Evolutionary conservation across 2,797 vertebrate genomes (phyloP).

Genomic region (Periophthalmus magnuspinnatus): DNA sequence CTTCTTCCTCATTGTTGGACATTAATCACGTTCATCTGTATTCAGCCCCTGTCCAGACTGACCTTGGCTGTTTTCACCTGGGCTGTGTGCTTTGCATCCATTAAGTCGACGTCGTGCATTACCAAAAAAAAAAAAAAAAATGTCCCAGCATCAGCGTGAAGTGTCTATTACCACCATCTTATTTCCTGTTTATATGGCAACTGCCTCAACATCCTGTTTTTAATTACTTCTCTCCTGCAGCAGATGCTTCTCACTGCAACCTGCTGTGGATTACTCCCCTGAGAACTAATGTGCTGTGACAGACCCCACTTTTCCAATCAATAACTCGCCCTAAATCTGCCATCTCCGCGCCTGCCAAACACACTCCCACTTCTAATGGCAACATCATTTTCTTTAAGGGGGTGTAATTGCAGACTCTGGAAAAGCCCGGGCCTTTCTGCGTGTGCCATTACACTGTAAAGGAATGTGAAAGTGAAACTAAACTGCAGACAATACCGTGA

Average conservation of each 20-base stretch:
- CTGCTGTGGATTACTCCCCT: slow-evolving; percentile 81
- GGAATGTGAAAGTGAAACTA: slow-evolving; percentile 54
- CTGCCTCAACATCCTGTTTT: slow-evolving; percentile 83
- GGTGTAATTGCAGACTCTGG: slow-evolving; percentile 74
- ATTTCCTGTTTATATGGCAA: slow-evolving; percentile 84
- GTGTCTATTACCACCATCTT: slow-evolving; percentile 79
- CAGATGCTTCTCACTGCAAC: slow-evolving; percentile 81
- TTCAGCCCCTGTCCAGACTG: slow-evolving; percentile 64
- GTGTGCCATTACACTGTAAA: slow-evolving; percentile 63
- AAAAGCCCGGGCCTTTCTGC: slow-evolving; percentile 60
- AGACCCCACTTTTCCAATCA: slow-evolving; percentile 85
- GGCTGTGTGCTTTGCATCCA: slow-evolving; percentile 70
- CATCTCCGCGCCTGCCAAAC: slow-evolving; percentile 80
- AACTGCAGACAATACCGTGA: not conserved
- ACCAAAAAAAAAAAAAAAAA: slow-evolving; percentile 50
- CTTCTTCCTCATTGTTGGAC: slow-evolving; percentile 42
- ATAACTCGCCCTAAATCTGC: slow-evolving; percentile 84
- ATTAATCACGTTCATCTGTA: slow-evolving; percentile 71
- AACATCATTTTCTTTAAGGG: slow-evolving; percentile 80
- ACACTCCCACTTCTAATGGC: slow-evolving; percentile 78
- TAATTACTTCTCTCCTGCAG: slow-evolving; percentile 81
- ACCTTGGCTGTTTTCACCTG: slow-evolving; percentile 75
- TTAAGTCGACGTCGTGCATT: slow-evolving; percentile 64
- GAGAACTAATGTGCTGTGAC: slow-evolving; percentile 85
- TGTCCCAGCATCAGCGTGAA: slow-evolving; percentile 75